Evolutionary conservation across 2,797 vertebrate genomes (phyloP), one percentile per base, ranked within the genome.

Genomic region (Salarias fasciatus): DNA sequence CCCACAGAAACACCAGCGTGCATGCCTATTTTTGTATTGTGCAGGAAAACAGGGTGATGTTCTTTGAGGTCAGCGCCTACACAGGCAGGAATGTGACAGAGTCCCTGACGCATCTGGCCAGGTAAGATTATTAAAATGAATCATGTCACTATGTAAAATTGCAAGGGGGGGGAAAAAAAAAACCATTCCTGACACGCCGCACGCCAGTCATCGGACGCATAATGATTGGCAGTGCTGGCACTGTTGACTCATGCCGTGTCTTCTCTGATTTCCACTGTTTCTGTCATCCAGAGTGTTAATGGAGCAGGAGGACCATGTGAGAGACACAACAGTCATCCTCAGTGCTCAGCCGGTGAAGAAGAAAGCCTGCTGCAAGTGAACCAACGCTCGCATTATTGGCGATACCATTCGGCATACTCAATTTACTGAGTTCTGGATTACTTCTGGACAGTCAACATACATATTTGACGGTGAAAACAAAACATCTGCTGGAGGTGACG

Each of bases 51-150:
- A 88, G 68, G 46, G 84, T 97, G 79, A 93, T 96, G 82, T 98
- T 97, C 89, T 96, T 89, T 11, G 96, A 98, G 85, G 95, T 95
- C 93, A 98, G 96, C 9, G 95, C 95, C 38, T 95, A 77, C 79
- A 95, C 92, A 0, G 94, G 94, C 29, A 88, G 80, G 80, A 95
- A 95, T 31, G 91, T 92, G 43, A 89, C 83, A 0, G 90, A 95
- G 59, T 91, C 95, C 0, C 80, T 98, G 53, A 89, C 94, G 33
- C 94, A 95, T 51, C 87, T 98, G 57, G 95, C 95, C 85, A 94
- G 94, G 95, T 96, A 70, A 69, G 69, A 55, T 11, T 18, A 11
- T 0, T 0, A 2, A 29, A 5, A 10, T 18, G 6, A 24, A 3
- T 53, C 4, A 18, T 13, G 14, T 29, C 7, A 9, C n/a, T 5